Conservation (phyloP, 2,888 invertebrate genomes). For the Cerceris ruficornis region DNA sequence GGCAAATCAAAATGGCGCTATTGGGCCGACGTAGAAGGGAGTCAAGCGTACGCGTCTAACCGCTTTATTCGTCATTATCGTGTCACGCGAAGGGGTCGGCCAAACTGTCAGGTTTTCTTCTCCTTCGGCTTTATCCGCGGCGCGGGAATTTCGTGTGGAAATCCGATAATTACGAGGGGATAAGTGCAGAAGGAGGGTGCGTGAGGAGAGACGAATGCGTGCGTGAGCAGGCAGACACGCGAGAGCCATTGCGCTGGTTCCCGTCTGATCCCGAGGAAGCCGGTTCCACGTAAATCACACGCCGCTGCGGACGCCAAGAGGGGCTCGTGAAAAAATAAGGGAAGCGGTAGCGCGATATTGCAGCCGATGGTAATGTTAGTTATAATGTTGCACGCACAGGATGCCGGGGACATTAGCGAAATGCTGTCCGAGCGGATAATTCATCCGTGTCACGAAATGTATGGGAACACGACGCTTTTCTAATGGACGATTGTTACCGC, state of each 20-base stretch:
- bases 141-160: slow-evolving; percentile 59
- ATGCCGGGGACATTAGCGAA: slow-evolving; percentile 55
- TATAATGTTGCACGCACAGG: slow-evolving; percentile 60
- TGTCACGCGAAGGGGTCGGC: slow-evolving; percentile 59
- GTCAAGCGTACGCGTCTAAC: not conserved
- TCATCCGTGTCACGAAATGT: slow-evolving; percentile 53
- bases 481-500: slow-evolving; percentile 53
- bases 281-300: slow-evolving; percentile 59
- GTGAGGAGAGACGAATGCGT: slow-evolving; percentile 54
- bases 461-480: slow-evolving; percentile 18
- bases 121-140: slow-evolving; percentile 15
- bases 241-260: slow-evolving; percentile 38
- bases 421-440: slow-evolving; percentile 55
- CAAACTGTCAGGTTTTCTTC: slow-evolving; percentile 57
- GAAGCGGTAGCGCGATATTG: slow-evolving; percentile 43
- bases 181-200: slow-evolving; percentile 54
- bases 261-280: slow-evolving; percentile 22
- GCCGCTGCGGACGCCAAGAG: slow-evolving; percentile 16
- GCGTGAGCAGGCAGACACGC: slow-evolving; percentile 55
- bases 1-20: too few relatives aligned
- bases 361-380: slow-evolving; percentile 43
- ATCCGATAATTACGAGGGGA: slow-evolving; percentile 72
- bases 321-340: slow-evolving; percentile 28
- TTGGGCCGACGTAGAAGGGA: too few relatives aligned
- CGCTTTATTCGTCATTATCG: slow-evolving; percentile 68